These are phyloP conservation scores for Microcebus griseorufus DNA, from an alignment of 2,113 vertebrate genomes.

Conservation along the genomic window DNA sequence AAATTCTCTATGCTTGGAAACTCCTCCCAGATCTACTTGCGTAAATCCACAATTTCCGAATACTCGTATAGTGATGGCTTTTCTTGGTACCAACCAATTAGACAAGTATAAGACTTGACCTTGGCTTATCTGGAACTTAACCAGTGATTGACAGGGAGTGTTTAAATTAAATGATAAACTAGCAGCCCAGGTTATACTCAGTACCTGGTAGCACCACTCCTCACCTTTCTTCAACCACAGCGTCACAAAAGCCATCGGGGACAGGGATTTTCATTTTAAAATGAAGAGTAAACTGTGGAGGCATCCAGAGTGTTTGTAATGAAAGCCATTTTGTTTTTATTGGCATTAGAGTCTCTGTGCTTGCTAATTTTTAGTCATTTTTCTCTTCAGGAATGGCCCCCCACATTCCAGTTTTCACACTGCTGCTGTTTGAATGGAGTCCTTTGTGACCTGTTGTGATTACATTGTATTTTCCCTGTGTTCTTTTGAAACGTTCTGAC, in stretches of 20 bases:
- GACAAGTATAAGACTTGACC: not conserved
- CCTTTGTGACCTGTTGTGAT: slow-evolving; percentile 44
- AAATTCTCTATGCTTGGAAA: not conserved
- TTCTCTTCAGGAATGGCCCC: slow-evolving; percentile 60
- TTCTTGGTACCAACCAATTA: not conserved
- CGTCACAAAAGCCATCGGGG: not conserved
- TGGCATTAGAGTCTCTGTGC: not conserved
- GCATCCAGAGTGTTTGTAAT: slow-evolving; percentile 34
- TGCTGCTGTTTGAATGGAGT: slow-evolving; percentile 33
- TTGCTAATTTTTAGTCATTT: slow-evolving; percentile 58
- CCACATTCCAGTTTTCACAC: slow-evolving; percentile 46
- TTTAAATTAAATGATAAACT: not conserved
- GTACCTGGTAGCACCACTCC: not conserved
- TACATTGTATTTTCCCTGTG: slow-evolving; percentile 33
- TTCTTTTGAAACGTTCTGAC: slow-evolving; percentile 23
- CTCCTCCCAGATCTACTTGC: not conserved
- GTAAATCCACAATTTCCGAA: not conserved
- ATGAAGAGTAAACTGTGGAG: slow-evolving; percentile 31
- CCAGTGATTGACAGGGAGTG: not conserved
- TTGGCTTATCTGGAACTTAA: not conserved
- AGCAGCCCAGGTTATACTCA: not conserved
- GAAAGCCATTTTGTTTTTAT: slow-evolving; percentile 53
- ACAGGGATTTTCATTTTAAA: slow-evolving; percentile 43
- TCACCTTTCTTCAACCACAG: not conserved
- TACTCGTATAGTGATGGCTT: not conserved